phyloP scores from a whole-genome alignment of 2,113 vertebrate species.

The Chaetura pelagica region DNA sequence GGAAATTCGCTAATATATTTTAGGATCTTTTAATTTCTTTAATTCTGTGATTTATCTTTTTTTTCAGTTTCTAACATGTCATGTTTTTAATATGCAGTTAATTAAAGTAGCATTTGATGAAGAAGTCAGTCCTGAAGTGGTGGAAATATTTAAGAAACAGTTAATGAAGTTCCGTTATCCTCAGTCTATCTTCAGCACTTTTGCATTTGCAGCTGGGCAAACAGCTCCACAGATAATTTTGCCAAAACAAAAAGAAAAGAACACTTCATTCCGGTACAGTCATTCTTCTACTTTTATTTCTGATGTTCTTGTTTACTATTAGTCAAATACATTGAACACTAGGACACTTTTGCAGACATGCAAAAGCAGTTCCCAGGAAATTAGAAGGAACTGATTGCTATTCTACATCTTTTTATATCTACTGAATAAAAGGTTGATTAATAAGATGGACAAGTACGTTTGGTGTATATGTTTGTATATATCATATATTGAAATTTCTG shows the following conservation, averaged over 20 bases:
- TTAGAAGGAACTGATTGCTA: background rate
- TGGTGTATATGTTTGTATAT: background rate
- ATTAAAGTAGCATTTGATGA: slow-evolving; percentile 98
- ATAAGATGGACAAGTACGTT: background rate
- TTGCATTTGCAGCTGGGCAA: slow-evolving; percentile 94
- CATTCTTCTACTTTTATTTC: background rate
- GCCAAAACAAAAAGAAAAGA: slow-evolving; percentile 97
- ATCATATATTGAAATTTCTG: background rate
- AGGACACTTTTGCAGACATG: background rate
- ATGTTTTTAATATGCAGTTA: slow-evolving; percentile 78
- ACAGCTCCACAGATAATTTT: slow-evolving; percentile 89
- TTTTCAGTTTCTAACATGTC: background rate
- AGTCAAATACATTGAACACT: background rate
- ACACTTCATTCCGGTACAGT: slow-evolving; percentile 93
- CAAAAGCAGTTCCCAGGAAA: background rate
- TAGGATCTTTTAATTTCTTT: background rate
- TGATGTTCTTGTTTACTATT: background rate
- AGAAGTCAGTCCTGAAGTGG: slow-evolving; percentile 94
- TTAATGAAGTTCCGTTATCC: slow-evolving; percentile 95
- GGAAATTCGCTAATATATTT: background rate
- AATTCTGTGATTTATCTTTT: background rate
- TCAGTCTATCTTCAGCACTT: slow-evolving; percentile 93
- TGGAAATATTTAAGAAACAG: slow-evolving; percentile 97
- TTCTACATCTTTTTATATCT: background rate
- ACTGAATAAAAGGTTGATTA: background rate